Base-by-base conservation (phyloP, 2,113 vertebrate species). In the Onychostruthus taczanowskii region DNA sequence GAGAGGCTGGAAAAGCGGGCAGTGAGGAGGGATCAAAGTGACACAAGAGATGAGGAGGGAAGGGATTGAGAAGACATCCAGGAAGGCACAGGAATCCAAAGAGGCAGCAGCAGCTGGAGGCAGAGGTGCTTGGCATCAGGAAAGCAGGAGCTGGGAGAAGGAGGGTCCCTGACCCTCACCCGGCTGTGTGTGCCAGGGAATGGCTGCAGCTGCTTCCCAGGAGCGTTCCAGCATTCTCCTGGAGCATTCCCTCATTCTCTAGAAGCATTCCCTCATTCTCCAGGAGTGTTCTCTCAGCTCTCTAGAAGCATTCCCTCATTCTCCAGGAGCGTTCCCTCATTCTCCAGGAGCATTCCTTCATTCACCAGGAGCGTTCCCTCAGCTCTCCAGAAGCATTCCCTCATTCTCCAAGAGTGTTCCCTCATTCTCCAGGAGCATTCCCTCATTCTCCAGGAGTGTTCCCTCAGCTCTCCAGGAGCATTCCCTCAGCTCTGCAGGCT, bases 101-200 rank as follows among this genome's bases (percentile, higher is more conserved):
- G 27, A 83, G 41, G 43, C 56, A 62, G 76, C 62, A 83, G 53
- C 8, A 76, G 79, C 53, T 80, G 37, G 55, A 77, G 31, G 50
- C 59, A 84, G 73, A 67, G 44, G 35, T 53, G 1, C 8, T 6
- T 24, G 74, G 13, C 58, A 22, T 43, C 30, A n/a, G 47, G 49
- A 31, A 33, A 59, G 27, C 4, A 23, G 41, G n/a, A 74, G 43
- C 39, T 58, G 79, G 77, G 39, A 31, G 16, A 80, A 47, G 58
- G 26, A 41, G 43, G 3, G 15, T 18, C 31, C 63, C 43, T 72
- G 39, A 86, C 73, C 35, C n/a, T 14, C 39, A 23, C 27, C 63
- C 37, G 20, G 5, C 35, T 0, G 1, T 14, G 18, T 0, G 0
- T 53, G 50, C 35, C 67, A 35, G n/a, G 55, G 63, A 74, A 14